phyloP scores from a whole-genome alignment of 2,888 invertebrate species.

The Orchesella flavescens region DNA sequence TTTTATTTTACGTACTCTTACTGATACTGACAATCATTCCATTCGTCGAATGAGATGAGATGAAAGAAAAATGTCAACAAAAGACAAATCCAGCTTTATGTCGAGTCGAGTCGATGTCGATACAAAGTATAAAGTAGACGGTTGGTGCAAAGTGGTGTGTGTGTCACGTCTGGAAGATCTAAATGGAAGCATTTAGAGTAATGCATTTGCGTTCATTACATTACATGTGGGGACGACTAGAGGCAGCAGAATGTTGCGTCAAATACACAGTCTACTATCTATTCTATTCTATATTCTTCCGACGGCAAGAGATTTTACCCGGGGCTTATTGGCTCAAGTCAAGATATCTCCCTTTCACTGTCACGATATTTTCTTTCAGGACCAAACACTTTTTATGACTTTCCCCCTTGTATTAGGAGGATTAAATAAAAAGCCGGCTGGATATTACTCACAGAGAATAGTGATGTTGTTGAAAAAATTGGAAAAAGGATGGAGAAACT shows the following conservation, averaged over 20 bases:
- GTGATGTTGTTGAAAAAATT: neutral
- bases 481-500: neutral
- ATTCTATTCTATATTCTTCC: too few relatives aligned
- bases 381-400: conserved; percentile 56
- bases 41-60: too few relatives aligned
- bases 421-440: conserved; percentile 56
- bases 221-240: conserved; percentile 2
- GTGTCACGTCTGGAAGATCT: conserved; percentile 54
- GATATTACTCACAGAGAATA: conserved; percentile 24
- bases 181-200: conserved; percentile 47
- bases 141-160: conserved; percentile 33
- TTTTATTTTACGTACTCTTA: conserved; percentile 16
- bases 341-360: conserved; percentile 24
- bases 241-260: neutral
- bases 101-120: neutral
- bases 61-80: conserved; percentile 50
- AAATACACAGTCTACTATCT: too few relatives aligned
- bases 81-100: conserved; percentile 53
- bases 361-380: conserved; percentile 48
- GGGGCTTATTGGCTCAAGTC: conserved; percentile 55
- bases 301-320: conserved; percentile 30
- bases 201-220: neutral
- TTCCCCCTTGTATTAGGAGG: conserved; percentile 55
- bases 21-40: neutral
- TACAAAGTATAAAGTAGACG: conserved; percentile 46